Percentiles rank a stretch among this genome's conserved stretches.
Evolutionary conservation across 2,113 vertebrate species (phyloP).

Genomic region (Nothocercus nigrocapillus): DNA sequence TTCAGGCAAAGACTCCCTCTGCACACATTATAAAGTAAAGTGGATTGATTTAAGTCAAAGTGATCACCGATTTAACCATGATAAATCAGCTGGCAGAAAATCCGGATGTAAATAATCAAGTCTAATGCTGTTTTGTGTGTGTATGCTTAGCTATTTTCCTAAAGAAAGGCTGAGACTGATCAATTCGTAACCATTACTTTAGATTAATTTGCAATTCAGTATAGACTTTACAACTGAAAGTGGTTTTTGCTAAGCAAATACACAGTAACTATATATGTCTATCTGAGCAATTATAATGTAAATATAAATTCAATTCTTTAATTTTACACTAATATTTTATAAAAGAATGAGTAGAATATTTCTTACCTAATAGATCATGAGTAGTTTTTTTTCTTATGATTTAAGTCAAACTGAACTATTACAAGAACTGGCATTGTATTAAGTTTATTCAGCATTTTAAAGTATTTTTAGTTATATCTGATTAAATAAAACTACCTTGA

Average conservation of each 20-base stretch:
- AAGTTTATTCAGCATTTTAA: background rate
- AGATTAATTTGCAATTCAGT: constrained; percentile 2
- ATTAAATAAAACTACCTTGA: background rate
- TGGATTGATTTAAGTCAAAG: background rate
- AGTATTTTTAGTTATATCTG: background rate
- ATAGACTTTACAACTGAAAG: background rate
- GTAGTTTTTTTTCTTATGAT: background rate
- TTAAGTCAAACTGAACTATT: background rate
- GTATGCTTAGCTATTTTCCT: background rate
- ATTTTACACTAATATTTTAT: background rate
- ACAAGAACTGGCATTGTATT: background rate
- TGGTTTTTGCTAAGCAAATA: background rate
- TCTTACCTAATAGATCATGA: background rate
- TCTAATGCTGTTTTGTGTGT: background rate
- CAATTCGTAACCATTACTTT: background rate
- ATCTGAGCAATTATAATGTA: background rate
- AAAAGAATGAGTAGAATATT: background rate
- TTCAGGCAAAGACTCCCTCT: background rate
- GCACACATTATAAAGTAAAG: background rate
- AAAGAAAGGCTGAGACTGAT: background rate
- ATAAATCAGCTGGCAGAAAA: background rate
- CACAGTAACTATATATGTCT: background rate
- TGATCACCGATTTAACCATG: background rate
- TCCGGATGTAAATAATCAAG: background rate
- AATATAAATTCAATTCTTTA: background rate